These are phyloP conservation scores for Oreocharis arfaki DNA, from an alignment of 2,113 vertebrate species.

Conservation along the genomic window DNA sequence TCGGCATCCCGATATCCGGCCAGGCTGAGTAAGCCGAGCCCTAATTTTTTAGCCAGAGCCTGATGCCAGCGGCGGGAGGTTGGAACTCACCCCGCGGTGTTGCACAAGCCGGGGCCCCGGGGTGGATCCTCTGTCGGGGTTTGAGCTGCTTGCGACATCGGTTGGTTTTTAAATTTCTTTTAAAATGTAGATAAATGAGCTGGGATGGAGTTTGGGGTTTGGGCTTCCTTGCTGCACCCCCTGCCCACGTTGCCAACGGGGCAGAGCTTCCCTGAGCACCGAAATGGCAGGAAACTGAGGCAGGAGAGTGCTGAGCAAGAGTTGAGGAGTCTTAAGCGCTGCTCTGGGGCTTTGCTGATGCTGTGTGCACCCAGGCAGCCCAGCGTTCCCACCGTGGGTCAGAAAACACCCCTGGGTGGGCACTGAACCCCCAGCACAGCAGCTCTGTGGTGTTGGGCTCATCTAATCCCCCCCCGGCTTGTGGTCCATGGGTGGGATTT, in stretches of 20 bases:
- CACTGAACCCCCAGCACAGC: neutral
- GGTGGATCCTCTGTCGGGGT: neutral
- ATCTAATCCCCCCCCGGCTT: neutral
- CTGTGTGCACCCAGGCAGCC: neutral
- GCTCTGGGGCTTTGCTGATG: neutral
- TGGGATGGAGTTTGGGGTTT: neutral
- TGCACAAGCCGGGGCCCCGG: neutral
- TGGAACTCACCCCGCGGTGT: neutral
- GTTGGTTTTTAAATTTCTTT: neutral
- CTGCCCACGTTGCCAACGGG: neutral
- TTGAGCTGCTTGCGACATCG: neutral
- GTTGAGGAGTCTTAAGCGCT: neutral
- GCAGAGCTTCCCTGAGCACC: neutral
- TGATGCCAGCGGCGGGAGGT: neutral
- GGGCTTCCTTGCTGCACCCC: neutral
- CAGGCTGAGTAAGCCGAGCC: neutral
- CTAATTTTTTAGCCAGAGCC: neutral
- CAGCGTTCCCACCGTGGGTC: too few relatives aligned
- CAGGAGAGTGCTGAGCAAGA: neutral
- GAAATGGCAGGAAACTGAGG: neutral
- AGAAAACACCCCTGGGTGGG: neutral
- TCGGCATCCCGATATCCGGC: neutral
- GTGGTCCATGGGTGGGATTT: neutral
- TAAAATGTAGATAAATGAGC: neutral
- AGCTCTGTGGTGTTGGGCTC: neutral